A percentile compares a stretch with the other conserved stretches of the same genome.
phyloP scores from a whole-genome alignment of 2,888 invertebrate genomes.

The Xylota segnis region DNA sequence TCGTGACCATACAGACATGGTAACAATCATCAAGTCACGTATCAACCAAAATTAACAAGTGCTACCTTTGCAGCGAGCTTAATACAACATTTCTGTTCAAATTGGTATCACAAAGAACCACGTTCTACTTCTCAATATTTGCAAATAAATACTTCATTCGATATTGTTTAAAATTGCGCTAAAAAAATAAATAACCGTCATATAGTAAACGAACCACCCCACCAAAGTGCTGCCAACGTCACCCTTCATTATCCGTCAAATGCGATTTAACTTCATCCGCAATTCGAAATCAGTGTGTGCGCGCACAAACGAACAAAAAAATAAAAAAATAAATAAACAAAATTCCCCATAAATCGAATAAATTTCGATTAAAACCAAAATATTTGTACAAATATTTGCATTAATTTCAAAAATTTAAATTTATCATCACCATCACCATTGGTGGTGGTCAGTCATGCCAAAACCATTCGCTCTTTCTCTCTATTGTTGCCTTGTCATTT shows the following conservation, averaged over 20 bases:
- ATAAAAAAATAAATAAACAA: not conserved
- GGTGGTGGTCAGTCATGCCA: not conserved
- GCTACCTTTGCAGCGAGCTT: too few relatives aligned
- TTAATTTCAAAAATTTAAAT: slow-evolving; percentile 58
- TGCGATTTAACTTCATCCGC: not conserved
- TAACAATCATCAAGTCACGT: too few relatives aligned
- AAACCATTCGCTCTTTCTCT: not conserved
- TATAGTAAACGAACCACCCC: not conserved
- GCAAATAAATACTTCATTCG: too few relatives aligned
- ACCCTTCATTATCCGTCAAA: not conserved
- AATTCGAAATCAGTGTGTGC: not conserved
- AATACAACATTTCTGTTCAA: too few relatives aligned
- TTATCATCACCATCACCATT: slow-evolving; percentile 52
- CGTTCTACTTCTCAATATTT: too few relatives aligned
- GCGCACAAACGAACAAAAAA: too few relatives aligned
- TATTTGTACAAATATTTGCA: slow-evolving; percentile 68
- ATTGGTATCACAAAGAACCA: too few relatives aligned
- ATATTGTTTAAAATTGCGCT: too few relatives aligned
- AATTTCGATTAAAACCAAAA: slow-evolving; percentile 72
- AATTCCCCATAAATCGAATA: slow-evolving; percentile 48
- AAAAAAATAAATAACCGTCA: not conserved
- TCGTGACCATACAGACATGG: too few relatives aligned
- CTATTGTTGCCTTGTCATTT: slow-evolving; percentile 23
- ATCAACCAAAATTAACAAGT: too few relatives aligned
- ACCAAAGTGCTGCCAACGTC: not conserved